Percentiles rank a stretch among this genome's conserved stretches.
Evolutionary conservation across 2,888 invertebrate species (phyloP).

Genomic region (Patella ulyssiponensis): DNA sequence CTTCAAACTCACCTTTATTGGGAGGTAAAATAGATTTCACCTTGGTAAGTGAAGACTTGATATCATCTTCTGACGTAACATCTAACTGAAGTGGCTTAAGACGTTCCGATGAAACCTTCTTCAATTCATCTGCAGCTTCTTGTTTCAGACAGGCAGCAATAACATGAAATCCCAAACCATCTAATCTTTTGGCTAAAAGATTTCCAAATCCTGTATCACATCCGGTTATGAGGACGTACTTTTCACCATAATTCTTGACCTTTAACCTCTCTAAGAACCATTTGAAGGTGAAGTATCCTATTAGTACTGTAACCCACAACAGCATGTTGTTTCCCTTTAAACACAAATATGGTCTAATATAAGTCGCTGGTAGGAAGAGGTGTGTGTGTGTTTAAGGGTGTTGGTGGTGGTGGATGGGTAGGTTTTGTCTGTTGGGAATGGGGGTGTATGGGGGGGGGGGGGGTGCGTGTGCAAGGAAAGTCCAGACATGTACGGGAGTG

Average conservation of each 20-base stretch:
- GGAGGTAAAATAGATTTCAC: constrained; percentile 33
- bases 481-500: too few relatives aligned
- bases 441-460: too few relatives aligned
- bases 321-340: too few relatives aligned
- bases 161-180: constrained; percentile 47
- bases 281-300: too few relatives aligned
- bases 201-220: constrained; percentile 62
- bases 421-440: too few relatives aligned
- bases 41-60: constrained; percentile 24
- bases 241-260: constrained; percentile 31
- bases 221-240: constrained; percentile 59
- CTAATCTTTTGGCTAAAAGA: constrained; percentile 49
- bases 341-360: too few relatives aligned
- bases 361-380: too few relatives aligned
- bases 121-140: constrained; percentile 38
- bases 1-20: constrained; percentile 31
- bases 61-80: constrained; percentile 35
- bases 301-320: too few relatives aligned
- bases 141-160: constrained; percentile 54
- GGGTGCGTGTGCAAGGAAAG: too few relatives aligned
- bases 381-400: too few relatives aligned
- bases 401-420: too few relatives aligned
- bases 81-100: constrained; percentile 33
- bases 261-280: too few relatives aligned
- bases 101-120: constrained; percentile 33